phyloP scores from a whole-genome alignment of 2,888 invertebrate genomes.

The Rhingia campestris region DNA sequence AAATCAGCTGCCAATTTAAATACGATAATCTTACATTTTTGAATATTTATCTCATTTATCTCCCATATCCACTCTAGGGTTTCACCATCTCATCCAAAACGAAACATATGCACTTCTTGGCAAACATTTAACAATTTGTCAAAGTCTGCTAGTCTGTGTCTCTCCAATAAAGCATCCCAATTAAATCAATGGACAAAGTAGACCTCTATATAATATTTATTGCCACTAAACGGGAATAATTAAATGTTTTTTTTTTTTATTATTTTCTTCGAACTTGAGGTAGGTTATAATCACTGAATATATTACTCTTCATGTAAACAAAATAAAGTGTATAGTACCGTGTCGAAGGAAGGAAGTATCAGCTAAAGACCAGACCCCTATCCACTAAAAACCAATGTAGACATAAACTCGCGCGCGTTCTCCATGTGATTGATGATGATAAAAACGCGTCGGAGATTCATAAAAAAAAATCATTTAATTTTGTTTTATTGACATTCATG shows the following conservation, averaged over 20 bases:
- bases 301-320: conserved; percentile 57
- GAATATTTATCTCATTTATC: no score
- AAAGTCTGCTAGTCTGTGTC: conserved; percentile 30
- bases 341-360: conserved; percentile 40
- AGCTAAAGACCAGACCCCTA: conserved; percentile 26
- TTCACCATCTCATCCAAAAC: conserved; percentile 9
- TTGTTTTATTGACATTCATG: conserved; percentile 67
- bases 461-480: conserved; percentile 56
- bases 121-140: conserved; percentile 49
- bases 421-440: conserved; percentile 62
- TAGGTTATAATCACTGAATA: conserved; percentile 60
- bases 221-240: conserved; percentile 72
- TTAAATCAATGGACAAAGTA: conserved; percentile 69
- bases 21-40: conserved; percentile 19
- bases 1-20: conserved; percentile 36
- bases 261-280: conserved; percentile 55
- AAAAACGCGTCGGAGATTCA: conserved; percentile 66
- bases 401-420: not conserved
- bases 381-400: conserved; percentile 5
- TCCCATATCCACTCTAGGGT: not conserved
- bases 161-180: conserved; percentile 57
- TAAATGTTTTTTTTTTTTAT: conserved; percentile 52
- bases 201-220: conserved; percentile 73
- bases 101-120: conserved; percentile 27
- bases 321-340: conserved; percentile 53